Evolutionary conservation across 1,140 invertebrate genomes (phyloP).

Genomic region (Drosophila pachea): DNA sequence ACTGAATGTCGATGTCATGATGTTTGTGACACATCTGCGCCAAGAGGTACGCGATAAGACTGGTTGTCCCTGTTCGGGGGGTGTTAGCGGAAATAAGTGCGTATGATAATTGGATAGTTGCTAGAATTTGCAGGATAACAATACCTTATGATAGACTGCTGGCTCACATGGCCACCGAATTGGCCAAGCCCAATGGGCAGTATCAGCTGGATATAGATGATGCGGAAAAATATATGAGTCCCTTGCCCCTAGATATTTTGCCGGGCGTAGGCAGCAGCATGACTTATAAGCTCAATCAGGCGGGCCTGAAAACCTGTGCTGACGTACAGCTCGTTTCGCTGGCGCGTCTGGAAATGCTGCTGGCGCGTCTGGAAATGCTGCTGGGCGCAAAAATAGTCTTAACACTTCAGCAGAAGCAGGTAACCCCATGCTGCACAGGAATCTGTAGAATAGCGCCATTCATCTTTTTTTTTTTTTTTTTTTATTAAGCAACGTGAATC

Average conservation of each 20-base stretch:
- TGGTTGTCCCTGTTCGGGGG: conserved; percentile 93
- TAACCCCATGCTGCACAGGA: conserved; percentile 37
- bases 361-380: conserved; percentile 87
- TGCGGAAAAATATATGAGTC: conserved; percentile 86
- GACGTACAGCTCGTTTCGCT: conserved; percentile 88
- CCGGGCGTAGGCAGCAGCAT: conserved; percentile 91
- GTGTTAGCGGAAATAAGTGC: conserved; percentile 88
- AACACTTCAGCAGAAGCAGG: conserved; percentile 85
- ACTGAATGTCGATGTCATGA: conserved; percentile 83
- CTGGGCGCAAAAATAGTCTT: conserved; percentile 92
- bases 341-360: conserved; percentile 84
- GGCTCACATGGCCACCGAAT: conserved; percentile 92
- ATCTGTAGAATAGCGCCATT: conserved; percentile 41
- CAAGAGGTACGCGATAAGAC: conserved; percentile 89
- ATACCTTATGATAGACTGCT: conserved; percentile 81
- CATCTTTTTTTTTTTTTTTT: too few species aligned
- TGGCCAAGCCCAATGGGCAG: conserved; percentile 96
- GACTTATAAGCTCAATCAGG: conserved; percentile 82
- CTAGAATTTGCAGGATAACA: background rate
- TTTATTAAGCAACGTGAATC: conserved; percentile 86
- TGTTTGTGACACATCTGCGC: conserved; percentile 89
- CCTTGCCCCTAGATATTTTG: conserved; percentile 86
- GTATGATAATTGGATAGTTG: background rate
- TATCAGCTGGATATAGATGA: conserved; percentile 84
- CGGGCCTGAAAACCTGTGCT: conserved; percentile 86